These are phyloP conservation scores for Ctenicera cuprea DNA, from an alignment of 2,888 invertebrate species.

Conservation along the genomic window DNA sequence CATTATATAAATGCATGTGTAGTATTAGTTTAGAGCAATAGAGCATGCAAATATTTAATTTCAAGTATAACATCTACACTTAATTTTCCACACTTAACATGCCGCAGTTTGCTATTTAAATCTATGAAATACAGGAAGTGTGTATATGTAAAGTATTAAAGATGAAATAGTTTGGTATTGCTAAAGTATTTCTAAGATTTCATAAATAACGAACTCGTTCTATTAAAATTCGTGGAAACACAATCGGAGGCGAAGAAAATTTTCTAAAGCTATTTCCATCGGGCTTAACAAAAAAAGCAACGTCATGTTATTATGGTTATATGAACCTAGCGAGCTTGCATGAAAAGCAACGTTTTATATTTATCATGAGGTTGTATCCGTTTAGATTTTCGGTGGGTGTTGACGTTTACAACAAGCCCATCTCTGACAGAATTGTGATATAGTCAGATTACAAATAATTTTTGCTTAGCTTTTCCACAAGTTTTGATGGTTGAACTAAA, in stretches of 20 bases:
- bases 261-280: too few species aligned
- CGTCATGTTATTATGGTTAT: too few species aligned
- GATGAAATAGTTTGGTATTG: not conserved
- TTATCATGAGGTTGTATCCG: too few species aligned
- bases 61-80: slow-evolving; percentile 34
- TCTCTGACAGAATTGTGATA: too few species aligned
- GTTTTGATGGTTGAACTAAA: slow-evolving; percentile 15
- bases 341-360: too few species aligned
- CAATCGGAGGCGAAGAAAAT: too few species aligned
- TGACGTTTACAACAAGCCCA: too few species aligned
- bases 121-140: not conserved
- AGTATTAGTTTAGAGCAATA: slow-evolving; percentile 59
- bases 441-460: too few species aligned
- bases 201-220: not conserved
- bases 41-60: slow-evolving; percentile 61
- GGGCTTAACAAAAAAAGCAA: too few species aligned
- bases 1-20: slow-evolving; percentile 60
- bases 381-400: too few species aligned
- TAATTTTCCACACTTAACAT: slow-evolving; percentile 20
- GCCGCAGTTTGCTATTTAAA: slow-evolving; percentile 16
- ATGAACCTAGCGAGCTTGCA: too few species aligned
- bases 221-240: slow-evolving; percentile 24
- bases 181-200: not conserved
- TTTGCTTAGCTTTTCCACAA: slow-evolving; percentile 12
- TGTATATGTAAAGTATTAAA: too few species aligned